Percentiles rank a stretch among this genome's conserved stretches.
These are phyloP conservation scores for Cyprinella venusta DNA, from an alignment of 2,797 vertebrate genomes.

Conservation along the genomic window DNA sequence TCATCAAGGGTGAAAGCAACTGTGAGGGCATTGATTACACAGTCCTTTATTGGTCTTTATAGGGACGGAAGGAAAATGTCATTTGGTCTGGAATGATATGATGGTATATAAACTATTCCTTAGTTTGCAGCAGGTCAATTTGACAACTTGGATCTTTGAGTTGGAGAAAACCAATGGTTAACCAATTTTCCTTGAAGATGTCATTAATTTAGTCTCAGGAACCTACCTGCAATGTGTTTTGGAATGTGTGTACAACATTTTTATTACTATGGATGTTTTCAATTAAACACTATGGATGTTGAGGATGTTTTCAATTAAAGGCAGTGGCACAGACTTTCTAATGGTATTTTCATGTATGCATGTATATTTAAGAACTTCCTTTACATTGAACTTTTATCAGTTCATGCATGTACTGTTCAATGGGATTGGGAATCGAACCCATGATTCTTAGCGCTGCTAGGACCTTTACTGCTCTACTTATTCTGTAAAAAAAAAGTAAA, in stretches of 20 bases:
- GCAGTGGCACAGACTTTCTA: no score
- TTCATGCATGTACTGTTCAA: no score
- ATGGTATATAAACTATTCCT: background rate
- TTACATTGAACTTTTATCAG: no score
- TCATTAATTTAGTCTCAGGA: background rate
- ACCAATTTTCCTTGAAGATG: no score
- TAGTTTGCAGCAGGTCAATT: background rate
- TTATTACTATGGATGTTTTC: background rate
- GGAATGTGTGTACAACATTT: background rate
- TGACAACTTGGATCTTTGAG: background rate
- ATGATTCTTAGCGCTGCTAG: no score
- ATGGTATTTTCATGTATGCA: no score
- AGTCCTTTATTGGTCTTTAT: conserved; percentile 5
- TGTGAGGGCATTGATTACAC: conserved; percentile 35
- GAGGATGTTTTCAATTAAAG: background rate
- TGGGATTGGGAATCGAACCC: no score
- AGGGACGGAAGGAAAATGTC: background rate
- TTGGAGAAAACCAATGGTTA: background rate
- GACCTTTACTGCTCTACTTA: no score
- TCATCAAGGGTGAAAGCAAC: conserved; percentile 27
- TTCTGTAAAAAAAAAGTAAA: background rate
- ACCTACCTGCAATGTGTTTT: background rate
- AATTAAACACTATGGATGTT: no score
- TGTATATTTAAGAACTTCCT: no score
- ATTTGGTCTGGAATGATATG: background rate